These are phyloP conservation scores for Drosophila parvula DNA, from an alignment of 1,140 invertebrate species.

Conservation along the genomic window DNA sequence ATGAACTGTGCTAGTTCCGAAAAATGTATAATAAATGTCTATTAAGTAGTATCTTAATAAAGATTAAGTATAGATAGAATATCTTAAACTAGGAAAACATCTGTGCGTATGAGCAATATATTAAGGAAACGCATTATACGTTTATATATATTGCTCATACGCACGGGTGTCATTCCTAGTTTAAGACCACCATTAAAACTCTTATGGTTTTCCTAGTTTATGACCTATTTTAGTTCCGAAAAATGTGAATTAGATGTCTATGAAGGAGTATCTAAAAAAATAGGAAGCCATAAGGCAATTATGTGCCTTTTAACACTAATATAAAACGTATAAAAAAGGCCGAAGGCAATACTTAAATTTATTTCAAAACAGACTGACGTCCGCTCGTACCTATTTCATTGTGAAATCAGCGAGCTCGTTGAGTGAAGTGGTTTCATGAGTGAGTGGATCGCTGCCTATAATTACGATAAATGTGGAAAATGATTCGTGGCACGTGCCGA, in stretches of 20 bases:
- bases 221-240: neutral
- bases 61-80: neutral
- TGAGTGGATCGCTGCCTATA: constrained; percentile 21
- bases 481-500: constrained; percentile 22
- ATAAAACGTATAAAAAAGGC: constrained; percentile 7
- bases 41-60: neutral
- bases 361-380: constrained; percentile 10
- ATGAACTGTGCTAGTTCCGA: neutral
- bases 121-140: neutral
- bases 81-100: neutral
- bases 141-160: no score
- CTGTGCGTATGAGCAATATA: constrained; percentile 7
- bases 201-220: no score
- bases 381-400: constrained; percentile 3
- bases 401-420: constrained; percentile 20
- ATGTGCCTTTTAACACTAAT: constrained; percentile 8
- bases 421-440: constrained; percentile 28
- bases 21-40: neutral
- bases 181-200: neutral
- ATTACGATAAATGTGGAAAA: constrained; percentile 37
- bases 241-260: neutral
- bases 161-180: no score
- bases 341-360: constrained; percentile 13
- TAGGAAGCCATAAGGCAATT: neutral
- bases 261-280: neutral